Percentiles rank a stretch among this genome's conserved stretches.
These are phyloP conservation scores for Kryphioiulus occultus DNA, from an alignment of 2,888 invertebrate species.

Conservation along the genomic window DNA sequence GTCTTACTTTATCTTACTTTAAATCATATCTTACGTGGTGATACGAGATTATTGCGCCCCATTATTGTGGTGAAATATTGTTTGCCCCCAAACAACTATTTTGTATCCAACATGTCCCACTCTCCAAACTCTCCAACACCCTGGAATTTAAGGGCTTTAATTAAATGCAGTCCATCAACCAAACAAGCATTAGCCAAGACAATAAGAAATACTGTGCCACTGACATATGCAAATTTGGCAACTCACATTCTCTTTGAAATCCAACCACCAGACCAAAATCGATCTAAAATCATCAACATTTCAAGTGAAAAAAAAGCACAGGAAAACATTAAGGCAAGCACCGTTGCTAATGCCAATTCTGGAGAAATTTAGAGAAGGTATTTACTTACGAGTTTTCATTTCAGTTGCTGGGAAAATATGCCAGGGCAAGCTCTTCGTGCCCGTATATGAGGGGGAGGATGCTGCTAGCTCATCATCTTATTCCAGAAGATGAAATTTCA, in stretches of 20 bases:
- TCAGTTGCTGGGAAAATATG: background rate
- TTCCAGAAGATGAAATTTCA: constrained; percentile 33
- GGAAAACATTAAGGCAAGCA: background rate
- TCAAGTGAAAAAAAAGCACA: background rate
- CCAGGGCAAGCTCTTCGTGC: background rate
- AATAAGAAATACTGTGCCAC: background rate
- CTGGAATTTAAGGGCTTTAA: background rate
- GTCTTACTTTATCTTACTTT: too few relatives aligned
- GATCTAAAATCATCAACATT: background rate
- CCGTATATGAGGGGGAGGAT: constrained; percentile 34
- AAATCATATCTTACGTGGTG: too few relatives aligned
- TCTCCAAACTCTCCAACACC: background rate
- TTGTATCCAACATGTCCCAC: too few relatives aligned
- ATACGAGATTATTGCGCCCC: too few relatives aligned
- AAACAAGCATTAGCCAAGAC: background rate
- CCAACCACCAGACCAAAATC: background rate
- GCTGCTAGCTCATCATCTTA: constrained; percentile 20
- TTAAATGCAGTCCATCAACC: background rate
- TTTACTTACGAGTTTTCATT: constrained; percentile 10
- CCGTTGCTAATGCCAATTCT: background rate
- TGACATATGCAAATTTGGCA: background rate
- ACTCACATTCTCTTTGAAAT: background rate
- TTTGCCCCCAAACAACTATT: too few relatives aligned
- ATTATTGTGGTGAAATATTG: too few relatives aligned
- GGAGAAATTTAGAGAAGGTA: background rate